Evolutionary conservation across 2,888 invertebrate genomes (phyloP).

Genomic region (Paralinhomoeus sp.): DNA sequence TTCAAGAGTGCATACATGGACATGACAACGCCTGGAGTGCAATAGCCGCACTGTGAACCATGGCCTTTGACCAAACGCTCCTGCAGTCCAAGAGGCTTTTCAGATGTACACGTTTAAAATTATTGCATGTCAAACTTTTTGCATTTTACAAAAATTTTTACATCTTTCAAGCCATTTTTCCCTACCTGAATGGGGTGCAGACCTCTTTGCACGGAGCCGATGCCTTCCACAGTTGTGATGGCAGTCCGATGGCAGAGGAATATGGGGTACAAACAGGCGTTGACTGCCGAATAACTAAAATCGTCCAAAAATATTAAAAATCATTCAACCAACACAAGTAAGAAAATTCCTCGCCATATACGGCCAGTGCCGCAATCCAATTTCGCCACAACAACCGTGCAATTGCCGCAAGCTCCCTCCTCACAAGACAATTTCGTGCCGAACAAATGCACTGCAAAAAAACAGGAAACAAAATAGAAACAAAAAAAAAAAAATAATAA

Average conservation of each 20-base stretch:
- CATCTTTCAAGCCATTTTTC: too few species aligned
- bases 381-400: conserved; percentile 56
- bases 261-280: conserved; percentile 67
- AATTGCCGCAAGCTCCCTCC: conserved; percentile 82
- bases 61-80: conserved; percentile 35
- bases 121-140: too few species aligned
- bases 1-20: conserved; percentile 73
- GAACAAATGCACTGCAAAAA: conserved; percentile 41
- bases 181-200: conserved; percentile 53
- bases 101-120: too few species aligned
- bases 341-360: background rate
- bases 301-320: too few species aligned
- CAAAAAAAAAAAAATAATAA: too few species aligned
- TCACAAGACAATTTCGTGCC: conserved; percentile 84
- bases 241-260: conserved; percentile 65
- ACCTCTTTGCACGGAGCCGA: conserved; percentile 49
- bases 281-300: conserved; percentile 34
- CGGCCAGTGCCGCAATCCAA: too few species aligned
- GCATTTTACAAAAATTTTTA: too few species aligned
- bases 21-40: too few species aligned
- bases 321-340: too few species aligned
- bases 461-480: too few species aligned
- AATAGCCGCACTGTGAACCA: conserved; percentile 83
- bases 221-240: conserved; percentile 76
- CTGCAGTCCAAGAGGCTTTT: too few species aligned